Evolutionary conservation across 2,113 vertebrate species (phyloP), one percentile per base, ranked within the genome.

Genomic region (Irena cyanogastra): DNA sequence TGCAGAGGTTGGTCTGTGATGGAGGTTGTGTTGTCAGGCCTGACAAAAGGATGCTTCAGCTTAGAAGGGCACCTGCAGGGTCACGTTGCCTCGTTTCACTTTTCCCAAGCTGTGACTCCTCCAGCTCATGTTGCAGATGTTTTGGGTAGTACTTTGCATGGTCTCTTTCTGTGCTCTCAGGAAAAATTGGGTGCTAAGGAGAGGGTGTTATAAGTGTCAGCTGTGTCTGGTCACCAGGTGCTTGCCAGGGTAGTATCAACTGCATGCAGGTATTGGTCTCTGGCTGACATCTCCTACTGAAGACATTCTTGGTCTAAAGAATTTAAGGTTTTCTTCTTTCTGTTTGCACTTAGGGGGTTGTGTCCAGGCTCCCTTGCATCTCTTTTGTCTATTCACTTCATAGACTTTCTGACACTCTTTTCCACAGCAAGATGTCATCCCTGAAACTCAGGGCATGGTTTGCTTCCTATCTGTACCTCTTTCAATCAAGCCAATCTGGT

Each of bases 21-120:
- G 41, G 70, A 88, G 22, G 20, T 39, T 50, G 52, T 0, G 0
- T 37, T 61, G 37, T 45, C 41, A 17, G 3, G 8, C 7, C 53
- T 44, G 57, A 37, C 20, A 28, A 80, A 84, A 82, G 17, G 52
- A n/a, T 70, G n/a, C n/a, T 86, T 80, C 15, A 11, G 37, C 21
- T 56, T 27, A 50, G 76, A 77, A 65, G 26, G 42, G 18, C 13
- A 72, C 21, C 22, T 89, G 50, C 3, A 19, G 50, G 16, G 42
- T 78, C 33, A 1, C 3, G 24, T 71, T 64, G 45, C 17, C n/a
- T 20, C 0, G 0, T 63, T 76, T 68, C 64, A 42, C 27, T 44
- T 75, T 60, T 56, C 60, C 22, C 27, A 50, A 35, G 52, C 42
- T 59, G 15, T 57, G 47, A 74, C 11, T 77, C 27, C 39, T 80